phyloP scores from a whole-genome alignment of 1,140 invertebrate species.

The Stegodyphus mimosarum region DNA sequence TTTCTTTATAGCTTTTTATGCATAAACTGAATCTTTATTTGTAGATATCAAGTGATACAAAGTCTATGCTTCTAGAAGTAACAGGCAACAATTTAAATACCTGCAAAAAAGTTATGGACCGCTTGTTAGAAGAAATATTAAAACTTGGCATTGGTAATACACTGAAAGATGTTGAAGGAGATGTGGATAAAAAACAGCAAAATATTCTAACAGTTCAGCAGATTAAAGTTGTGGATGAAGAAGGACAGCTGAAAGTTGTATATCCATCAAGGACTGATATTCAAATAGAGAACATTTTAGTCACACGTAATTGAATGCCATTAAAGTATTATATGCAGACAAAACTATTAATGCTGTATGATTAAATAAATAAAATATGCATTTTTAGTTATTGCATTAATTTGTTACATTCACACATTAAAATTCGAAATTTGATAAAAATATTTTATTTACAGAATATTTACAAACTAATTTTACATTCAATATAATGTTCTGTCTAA shows the following conservation, averaged over 20 bases:
- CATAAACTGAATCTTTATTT: conserved; percentile 10
- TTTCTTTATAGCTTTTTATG: not conserved
- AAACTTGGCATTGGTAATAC: conserved; percentile 67
- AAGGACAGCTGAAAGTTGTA: conserved; percentile 77
- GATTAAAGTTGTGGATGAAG: conserved; percentile 77
- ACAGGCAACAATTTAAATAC: conserved; percentile 77
- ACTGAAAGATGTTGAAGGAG: conserved; percentile 68
- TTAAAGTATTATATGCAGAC: too few relatives aligned
- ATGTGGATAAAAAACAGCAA: conserved; percentile 57
- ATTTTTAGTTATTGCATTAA: too few relatives aligned
- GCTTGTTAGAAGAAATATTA: conserved; percentile 75
- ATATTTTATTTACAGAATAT: conserved; percentile 5
- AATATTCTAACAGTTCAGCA: conserved; percentile 73
- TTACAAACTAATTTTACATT: not conserved
- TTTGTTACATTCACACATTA: not conserved
- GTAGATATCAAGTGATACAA: conserved; percentile 72
- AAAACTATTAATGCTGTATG: too few relatives aligned
- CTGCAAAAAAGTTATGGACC: conserved; percentile 79
- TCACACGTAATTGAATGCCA: conserved; percentile 38
- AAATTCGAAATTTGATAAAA: not conserved
- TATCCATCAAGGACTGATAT: conserved; percentile 84
- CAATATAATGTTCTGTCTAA: conserved; percentile 44
- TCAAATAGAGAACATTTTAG: conserved; percentile 62
- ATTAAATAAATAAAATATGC: not conserved
- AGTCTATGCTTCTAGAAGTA: conserved; percentile 80